A percentile compares a stretch with the other conserved stretches of the same genome.
Conservation (phyloP, 2,797 vertebrate genomes). For the Spheniscus humboldti region DNA sequence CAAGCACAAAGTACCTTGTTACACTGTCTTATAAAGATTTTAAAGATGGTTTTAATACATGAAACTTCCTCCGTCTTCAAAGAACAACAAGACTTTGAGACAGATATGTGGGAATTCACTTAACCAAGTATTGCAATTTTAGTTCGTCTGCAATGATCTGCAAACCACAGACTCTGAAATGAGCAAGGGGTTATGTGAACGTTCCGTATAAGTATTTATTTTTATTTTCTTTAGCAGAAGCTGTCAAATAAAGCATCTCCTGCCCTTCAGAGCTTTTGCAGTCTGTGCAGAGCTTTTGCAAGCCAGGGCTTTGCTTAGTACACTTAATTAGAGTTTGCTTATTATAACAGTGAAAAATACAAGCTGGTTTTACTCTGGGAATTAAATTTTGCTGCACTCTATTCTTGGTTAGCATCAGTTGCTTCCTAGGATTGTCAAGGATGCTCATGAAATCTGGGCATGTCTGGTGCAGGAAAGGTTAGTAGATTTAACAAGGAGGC, state of each 20-base stretch:
- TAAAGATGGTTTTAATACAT: slow-evolving; percentile 31
- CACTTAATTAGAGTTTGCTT: slow-evolving; percentile 31
- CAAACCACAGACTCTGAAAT: slow-evolving; percentile 61
- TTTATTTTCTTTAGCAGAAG: slow-evolving; percentile 45
- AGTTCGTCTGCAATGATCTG: slow-evolving; percentile 29
- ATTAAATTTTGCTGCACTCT: slow-evolving; percentile 43
- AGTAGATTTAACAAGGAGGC: slow-evolving; percentile 12
- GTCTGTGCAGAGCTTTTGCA: slow-evolving; percentile 30
- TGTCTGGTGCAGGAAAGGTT: slow-evolving; percentile 19
- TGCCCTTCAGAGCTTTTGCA: slow-evolving; percentile 29
- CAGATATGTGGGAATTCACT: slow-evolving; percentile 44
- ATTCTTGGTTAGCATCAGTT: slow-evolving; percentile 36
- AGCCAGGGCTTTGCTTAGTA: slow-evolving; percentile 17
- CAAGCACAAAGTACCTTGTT: not conserved
- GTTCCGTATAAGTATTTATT: slow-evolving; percentile 32
- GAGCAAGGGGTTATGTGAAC: slow-evolving; percentile 60
- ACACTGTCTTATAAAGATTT: not conserved
- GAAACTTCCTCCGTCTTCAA: slow-evolving; percentile 37
- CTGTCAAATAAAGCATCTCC: slow-evolving; percentile 39
- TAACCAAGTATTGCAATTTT: slow-evolving; percentile 7
- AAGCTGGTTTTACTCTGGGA: slow-evolving; percentile 34
- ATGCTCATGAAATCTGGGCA: slow-evolving; percentile 29
- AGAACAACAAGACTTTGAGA: slow-evolving; percentile 20
- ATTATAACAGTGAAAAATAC: slow-evolving; percentile 36
- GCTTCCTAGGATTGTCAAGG: slow-evolving; percentile 29